These are phyloP conservation scores for Rhopalosiphum maidis DNA, from an alignment of 1,140 invertebrate genomes.

Conservation along the genomic window DNA sequence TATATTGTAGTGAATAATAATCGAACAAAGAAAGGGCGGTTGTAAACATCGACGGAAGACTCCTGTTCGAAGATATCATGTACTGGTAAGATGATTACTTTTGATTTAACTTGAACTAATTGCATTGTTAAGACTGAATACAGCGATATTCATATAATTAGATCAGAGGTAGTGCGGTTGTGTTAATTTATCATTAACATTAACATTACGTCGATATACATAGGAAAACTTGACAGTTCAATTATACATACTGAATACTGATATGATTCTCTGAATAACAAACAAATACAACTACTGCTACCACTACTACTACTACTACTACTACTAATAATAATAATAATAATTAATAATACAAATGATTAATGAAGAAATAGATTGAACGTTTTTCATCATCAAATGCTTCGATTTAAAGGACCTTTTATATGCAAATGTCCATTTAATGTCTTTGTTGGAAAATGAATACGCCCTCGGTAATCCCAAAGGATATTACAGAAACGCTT, in stretches of 20 bases:
- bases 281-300: not conserved
- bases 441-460: not conserved
- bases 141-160: not conserved
- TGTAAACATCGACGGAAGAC: not conserved
- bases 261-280: not conserved
- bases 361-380: not conserved
- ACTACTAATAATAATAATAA: not conserved
- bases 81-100: not conserved
- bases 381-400: not conserved
- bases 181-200: conserved; percentile 14
- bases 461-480: not conserved
- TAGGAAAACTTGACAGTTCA: not conserved
- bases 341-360: not conserved
- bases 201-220: not conserved
- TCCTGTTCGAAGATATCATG: not conserved
- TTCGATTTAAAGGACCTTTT: not conserved
- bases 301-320: not conserved
- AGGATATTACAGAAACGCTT: not conserved
- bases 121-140: not conserved
- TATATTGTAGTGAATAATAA: not conserved
- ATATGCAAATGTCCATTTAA: not conserved
- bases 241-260: not conserved
- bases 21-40: not conserved
- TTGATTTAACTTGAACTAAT: not conserved
- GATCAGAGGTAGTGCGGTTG: not conserved